Evolutionary conservation across 2,113 vertebrate genomes (phyloP).

Genomic region (Dromiciops gliroides): DNA sequence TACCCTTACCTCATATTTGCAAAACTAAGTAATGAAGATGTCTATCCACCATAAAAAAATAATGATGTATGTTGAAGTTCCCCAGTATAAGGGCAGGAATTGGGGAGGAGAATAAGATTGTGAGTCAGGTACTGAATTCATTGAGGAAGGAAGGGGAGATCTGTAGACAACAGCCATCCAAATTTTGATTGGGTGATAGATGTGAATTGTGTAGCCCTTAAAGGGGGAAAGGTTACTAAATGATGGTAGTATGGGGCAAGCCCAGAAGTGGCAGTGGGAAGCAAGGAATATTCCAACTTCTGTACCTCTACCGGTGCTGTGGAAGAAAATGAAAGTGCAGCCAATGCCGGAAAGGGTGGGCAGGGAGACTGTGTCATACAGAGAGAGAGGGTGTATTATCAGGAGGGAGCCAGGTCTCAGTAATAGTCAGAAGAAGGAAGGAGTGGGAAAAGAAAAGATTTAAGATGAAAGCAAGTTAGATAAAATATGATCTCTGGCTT

Average conservation of each 20-base stretch:
- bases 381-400: background rate
- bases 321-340: too few species aligned
- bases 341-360: too few species aligned
- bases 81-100: background rate
- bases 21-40: background rate
- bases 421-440: background rate
- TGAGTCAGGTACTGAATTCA: background rate
- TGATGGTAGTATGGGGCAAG: background rate
- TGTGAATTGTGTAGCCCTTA: background rate
- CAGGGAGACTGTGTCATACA: too few species aligned
- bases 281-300: background rate
- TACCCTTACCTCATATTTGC: conserved; percentile 37
- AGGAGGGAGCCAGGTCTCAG: background rate
- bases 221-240: background rate
- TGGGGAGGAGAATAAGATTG: background rate
- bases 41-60: background rate
- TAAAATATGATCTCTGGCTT: background rate
- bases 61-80: background rate
- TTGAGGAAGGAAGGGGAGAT: background rate
- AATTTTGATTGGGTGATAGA: background rate
- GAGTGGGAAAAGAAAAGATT: background rate
- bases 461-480: background rate
- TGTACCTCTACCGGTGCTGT: too few species aligned
- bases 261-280: background rate
- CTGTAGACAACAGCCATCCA: background rate